Evolutionary conservation across 23 tunicate species (phyloP).

Genomic region (Phallusia fumigata): DNA sequence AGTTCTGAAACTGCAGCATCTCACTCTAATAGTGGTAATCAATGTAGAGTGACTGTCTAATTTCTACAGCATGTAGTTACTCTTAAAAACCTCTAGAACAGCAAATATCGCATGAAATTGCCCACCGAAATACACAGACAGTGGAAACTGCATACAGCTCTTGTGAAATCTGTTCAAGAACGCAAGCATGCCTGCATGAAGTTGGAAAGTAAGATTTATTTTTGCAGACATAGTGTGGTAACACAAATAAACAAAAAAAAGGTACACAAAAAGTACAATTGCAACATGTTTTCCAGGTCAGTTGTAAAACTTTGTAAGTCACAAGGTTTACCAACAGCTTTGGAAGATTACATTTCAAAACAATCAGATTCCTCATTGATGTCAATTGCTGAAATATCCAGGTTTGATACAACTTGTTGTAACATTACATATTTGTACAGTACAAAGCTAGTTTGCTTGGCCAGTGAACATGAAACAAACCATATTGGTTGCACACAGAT

Average conservation of each 20-base stretch:
- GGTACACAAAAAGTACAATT: not conserved
- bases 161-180: conserved; percentile 68
- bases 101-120: conserved; percentile 8
- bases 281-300: conserved; percentile 22
- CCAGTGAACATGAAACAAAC: no score
- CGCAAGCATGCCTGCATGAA: conserved; percentile 65
- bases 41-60: not conserved
- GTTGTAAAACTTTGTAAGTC: conserved; percentile 72
- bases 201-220: conserved; percentile 61
- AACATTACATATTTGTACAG: not conserved
- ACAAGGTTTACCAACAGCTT: conserved; percentile 75
- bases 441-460: not conserved
- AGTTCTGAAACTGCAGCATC: not conserved
- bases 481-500: conserved; percentile 33
- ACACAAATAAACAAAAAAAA: no score
- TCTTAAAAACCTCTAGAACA: not conserved
- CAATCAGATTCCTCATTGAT: conserved; percentile 37
- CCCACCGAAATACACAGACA: conserved; percentile 64
- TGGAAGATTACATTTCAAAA: conserved; percentile 77
- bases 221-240: no score
- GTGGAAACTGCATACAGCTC: conserved; percentile 48
- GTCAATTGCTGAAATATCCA: conserved; percentile 79
- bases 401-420: conserved; percentile 34
- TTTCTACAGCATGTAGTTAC: not conserved
- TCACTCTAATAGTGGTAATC: not conserved